A percentile compares a stretch with the other conserved stretches of the same genome.
phyloP scores from a whole-genome alignment of 2,888 invertebrate genomes.

The Myopa testacea region DNA sequence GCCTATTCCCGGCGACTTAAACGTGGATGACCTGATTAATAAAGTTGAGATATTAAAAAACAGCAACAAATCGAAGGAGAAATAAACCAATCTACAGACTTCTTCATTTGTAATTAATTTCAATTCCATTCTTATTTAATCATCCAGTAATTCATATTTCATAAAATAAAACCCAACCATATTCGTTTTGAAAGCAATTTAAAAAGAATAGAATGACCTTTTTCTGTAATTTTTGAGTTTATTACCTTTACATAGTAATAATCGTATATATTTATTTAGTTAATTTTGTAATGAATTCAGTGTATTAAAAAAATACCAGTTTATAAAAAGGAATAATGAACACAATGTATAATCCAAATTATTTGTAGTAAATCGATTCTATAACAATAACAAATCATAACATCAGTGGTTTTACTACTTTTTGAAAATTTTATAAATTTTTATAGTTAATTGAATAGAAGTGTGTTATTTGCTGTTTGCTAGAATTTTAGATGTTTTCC shows the following conservation, averaged over 20 bases:
- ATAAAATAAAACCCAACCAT: not conserved
- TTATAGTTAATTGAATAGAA: not conserved
- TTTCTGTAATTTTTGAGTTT: constrained; percentile 20
- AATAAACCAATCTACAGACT: constrained; percentile 33
- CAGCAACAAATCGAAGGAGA: constrained; percentile 47
- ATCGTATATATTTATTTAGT: constrained; percentile 42
- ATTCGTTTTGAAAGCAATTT: no score
- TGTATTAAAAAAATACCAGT: constrained; percentile 43
- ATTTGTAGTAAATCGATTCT: constrained; percentile 36
- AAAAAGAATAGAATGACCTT: not conserved
- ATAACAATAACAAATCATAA: constrained; percentile 43
- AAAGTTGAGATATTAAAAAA: constrained; percentile 56
- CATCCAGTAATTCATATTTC: no score
- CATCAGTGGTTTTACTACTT: constrained; percentile 18
- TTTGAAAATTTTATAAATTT: constrained; percentile 15
- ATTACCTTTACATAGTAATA: constrained; percentile 31
- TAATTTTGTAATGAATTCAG: constrained; percentile 44
- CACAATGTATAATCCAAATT: constrained; percentile 38
- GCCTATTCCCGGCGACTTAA: constrained; percentile 54
- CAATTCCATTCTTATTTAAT: not conserved
- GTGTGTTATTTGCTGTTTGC: constrained; percentile 8
- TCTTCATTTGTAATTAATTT: not conserved
- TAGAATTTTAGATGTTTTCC: not conserved
- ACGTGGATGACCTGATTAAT: constrained; percentile 59
- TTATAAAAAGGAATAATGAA: constrained; percentile 41